Percentiles rank a stretch among this genome's conserved stretches.
Conservation (phyloP, 1,140 invertebrate species). For the Drosophila parvula region DNA sequence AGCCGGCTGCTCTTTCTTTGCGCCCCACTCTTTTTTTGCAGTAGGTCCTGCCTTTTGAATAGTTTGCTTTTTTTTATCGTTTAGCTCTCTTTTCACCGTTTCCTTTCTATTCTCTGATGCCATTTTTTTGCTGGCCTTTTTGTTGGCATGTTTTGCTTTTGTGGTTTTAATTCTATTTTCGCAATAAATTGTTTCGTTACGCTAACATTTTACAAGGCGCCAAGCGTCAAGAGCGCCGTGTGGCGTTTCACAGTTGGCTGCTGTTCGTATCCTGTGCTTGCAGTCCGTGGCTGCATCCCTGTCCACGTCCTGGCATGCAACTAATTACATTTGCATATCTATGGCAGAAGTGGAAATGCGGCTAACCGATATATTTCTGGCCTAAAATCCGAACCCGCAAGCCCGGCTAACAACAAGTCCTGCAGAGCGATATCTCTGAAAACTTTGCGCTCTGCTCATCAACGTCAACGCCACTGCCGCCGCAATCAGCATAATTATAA, state of each 20-base stretch:
- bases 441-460: constrained; percentile 30
- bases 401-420: constrained; percentile 7
- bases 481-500: constrained; percentile 81
- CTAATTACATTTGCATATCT: constrained; percentile 82
- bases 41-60: constrained; percentile 50
- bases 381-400: constrained; percentile 34
- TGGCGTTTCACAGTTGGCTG: constrained; percentile 69
- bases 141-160: constrained; percentile 76
- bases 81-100: constrained; percentile 44
- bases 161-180: constrained; percentile 82
- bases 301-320: constrained; percentile 65
- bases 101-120: constrained; percentile 44
- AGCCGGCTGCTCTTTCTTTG: constrained; percentile 64
- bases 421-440: constrained; percentile 11
- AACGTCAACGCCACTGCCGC: constrained; percentile 51
- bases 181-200: constrained; percentile 80
- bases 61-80: constrained; percentile 55
- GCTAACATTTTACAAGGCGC: constrained; percentile 74
- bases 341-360: constrained; percentile 63
- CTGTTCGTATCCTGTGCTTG: constrained; percentile 48
- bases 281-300: constrained; percentile 26
- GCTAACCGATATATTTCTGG: constrained; percentile 51
- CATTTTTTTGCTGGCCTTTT: constrained; percentile 27
- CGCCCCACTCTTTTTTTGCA: constrained; percentile 27
- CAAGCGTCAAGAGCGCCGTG: constrained; percentile 40